Evolutionary conservation across 2,797 vertebrate genomes (phyloP).

Genomic region (Lutjanus campechanus): DNA sequence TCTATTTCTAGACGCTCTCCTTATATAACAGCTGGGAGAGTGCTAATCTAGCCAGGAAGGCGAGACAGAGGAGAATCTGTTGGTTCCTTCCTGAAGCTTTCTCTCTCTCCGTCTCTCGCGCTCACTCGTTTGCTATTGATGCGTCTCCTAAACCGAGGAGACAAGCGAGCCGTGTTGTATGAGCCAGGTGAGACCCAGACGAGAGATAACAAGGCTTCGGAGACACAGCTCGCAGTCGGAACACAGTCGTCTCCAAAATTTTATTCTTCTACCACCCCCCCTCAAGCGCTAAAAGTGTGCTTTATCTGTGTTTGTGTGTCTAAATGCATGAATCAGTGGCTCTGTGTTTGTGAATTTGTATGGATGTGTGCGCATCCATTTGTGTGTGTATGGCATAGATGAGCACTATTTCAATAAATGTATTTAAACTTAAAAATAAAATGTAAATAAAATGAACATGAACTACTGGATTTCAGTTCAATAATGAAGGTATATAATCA

Average conservation of each 20-base stretch:
- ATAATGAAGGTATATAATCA: too few relatives aligned
- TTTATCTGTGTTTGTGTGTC: slow-evolving; percentile 12
- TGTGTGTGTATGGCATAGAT: background rate
- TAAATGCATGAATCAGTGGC: slow-evolving; percentile 16
- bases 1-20: slow-evolving; percentile 79
- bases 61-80: slow-evolving; percentile 82
- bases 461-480: too few relatives aligned
- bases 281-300: slow-evolving; percentile 7
- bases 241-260: slow-evolving; percentile 34
- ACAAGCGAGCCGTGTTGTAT: slow-evolving; percentile 46
- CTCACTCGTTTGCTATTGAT: slow-evolving; percentile 37
- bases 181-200: slow-evolving; percentile 69
- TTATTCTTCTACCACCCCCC: slow-evolving; percentile 10
- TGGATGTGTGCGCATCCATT: background rate
- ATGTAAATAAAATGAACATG: too few relatives aligned
- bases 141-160: slow-evolving; percentile 60
- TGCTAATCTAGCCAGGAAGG: slow-evolving; percentile 76
- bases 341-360: slow-evolving; percentile 1
- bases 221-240: slow-evolving; percentile 30
- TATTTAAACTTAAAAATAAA: too few relatives aligned
- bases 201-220: slow-evolving; percentile 40
- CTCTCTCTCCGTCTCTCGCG: slow-evolving; percentile 19
- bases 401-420: too few relatives aligned
- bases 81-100: slow-evolving; percentile 72
- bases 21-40: slow-evolving; percentile 80